Conservation (phyloP, 2,797 vertebrate species). For the Sebastiscus tertius region DNA sequence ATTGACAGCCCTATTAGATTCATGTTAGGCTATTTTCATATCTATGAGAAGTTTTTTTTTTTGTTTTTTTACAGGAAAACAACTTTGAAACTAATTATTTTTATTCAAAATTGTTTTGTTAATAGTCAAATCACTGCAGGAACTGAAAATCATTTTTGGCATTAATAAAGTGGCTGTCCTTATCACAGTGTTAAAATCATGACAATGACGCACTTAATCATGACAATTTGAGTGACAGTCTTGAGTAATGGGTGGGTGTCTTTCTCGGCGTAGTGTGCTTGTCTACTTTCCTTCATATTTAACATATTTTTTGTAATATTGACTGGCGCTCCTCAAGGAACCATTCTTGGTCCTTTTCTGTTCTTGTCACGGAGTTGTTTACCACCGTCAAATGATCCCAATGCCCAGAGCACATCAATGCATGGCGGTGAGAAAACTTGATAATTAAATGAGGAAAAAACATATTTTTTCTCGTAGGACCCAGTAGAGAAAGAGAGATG, state of each 20-base stretch:
- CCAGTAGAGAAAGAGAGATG: neutral
- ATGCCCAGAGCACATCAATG: neutral
- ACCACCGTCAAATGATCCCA: neutral
- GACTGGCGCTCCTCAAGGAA: slow-evolving; percentile 8
- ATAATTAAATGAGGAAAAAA: neutral
- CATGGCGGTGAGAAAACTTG: neutral
- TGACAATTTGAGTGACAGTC: neutral
- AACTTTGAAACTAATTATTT: neutral
- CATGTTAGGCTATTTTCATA: neutral
- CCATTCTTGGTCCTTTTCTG: neutral
- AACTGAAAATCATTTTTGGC: neutral
- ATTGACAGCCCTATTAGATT: too few relatives aligned
- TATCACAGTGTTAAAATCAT: neutral
- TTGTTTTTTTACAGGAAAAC: neutral
- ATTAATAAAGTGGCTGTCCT: neutral
- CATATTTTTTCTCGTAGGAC: neutral
- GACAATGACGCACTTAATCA: neutral
- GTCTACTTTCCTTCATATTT: neutral
- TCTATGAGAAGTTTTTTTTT: too few relatives aligned
- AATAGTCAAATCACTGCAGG: too few relatives aligned
- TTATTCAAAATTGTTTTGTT: too few relatives aligned
- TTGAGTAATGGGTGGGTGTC: neutral
- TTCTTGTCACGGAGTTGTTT: neutral
- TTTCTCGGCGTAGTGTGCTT: neutral
- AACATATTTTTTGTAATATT: neutral